These are phyloP conservation scores for Cirrhinus molitorella DNA, from an alignment of 2,797 vertebrate species.

Conservation along the genomic window DNA sequence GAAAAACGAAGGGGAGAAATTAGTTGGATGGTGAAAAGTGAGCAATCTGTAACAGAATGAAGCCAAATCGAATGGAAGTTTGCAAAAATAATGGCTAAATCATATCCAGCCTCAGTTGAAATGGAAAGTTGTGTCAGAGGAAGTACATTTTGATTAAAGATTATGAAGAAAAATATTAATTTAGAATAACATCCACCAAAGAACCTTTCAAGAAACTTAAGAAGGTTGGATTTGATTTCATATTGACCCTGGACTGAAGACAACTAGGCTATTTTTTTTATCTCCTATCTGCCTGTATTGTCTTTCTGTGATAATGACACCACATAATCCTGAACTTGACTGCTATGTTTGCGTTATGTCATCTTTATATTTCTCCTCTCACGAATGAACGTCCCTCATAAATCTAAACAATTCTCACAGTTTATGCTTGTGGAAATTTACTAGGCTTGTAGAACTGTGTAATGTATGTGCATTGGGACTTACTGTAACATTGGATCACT, in stretches of 20 bases:
- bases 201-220: background rate
- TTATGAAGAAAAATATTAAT: background rate
- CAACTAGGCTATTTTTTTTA: background rate
- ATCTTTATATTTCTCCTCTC: slow-evolving; percentile 18
- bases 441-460: slow-evolving; percentile 13
- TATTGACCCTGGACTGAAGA: background rate
- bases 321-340: background rate
- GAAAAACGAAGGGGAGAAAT: background rate
- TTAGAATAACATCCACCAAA: background rate
- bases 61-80: background rate
- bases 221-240: background rate
- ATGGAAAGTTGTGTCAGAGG: background rate
- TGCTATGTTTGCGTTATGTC: background rate
- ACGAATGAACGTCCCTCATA: background rate
- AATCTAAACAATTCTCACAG: slow-evolving; percentile 11
- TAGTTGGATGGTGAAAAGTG: background rate
- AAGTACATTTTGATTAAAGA: background rate
- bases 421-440: slow-evolving; percentile 7
- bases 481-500: background rate
- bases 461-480: slow-evolving; percentile 11
- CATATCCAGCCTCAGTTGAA: background rate
- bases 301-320: slow-evolving; percentile 8
- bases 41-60: background rate
- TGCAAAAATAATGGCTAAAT: slow-evolving; percentile 8
- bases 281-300: slow-evolving; percentile 13